Base-by-base conservation (phyloP, 2,888 invertebrate genomes). In the Drosophila paranaensis region DNA sequence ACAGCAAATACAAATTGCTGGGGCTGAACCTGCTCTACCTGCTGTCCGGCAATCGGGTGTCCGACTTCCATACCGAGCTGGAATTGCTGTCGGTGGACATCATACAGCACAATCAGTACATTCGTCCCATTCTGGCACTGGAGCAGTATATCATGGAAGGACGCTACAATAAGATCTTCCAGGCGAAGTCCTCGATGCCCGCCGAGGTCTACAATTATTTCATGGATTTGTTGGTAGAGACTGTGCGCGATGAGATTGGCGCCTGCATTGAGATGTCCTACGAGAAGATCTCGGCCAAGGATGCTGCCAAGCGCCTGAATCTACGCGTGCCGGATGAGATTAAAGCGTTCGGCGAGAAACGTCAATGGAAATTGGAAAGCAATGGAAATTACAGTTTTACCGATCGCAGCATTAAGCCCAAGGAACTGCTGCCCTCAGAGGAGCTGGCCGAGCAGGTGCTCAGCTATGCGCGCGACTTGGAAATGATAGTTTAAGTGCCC, bases 81-180 rank as follows among this genome's bases (percentile, higher is more conserved):
- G 99, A 99, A 92, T 94, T 98, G 33, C 94, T 99, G 39, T 97
- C 98, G 0, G 96, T 97, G 6, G 97, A 98, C 91, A 97, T 97
- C 60, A 97, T 99, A 81, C 96, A 98, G 91, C 96, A 95, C 57
- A 98, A 99, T 92, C 96, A 97, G 20, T 99, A 98, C 92, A 98
- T 99, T 66, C 95, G 96, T 73, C 98, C 99, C 91, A 98, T 99
- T 0, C 94, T 99, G 13, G 97, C 98, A 10, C 94, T 99, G 90
- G 99, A 99, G 90, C 99, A 99, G 92, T 99, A 98, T 92, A 94
- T 99, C 61, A 99, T 99, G 99, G 99, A 99, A 93, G 99, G 99
- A 54, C 98, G 98, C 81, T 99, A 99, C 92, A 99, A 99, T 92
- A 99, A 99, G 93, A 97, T 98, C 63, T 98, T 98, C 91, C 94